A percentile compares a stretch with the other conserved stretches of the same genome.
phyloP scores from a whole-genome alignment of 2,113 vertebrate species.

The Trichechus manatus region DNA sequence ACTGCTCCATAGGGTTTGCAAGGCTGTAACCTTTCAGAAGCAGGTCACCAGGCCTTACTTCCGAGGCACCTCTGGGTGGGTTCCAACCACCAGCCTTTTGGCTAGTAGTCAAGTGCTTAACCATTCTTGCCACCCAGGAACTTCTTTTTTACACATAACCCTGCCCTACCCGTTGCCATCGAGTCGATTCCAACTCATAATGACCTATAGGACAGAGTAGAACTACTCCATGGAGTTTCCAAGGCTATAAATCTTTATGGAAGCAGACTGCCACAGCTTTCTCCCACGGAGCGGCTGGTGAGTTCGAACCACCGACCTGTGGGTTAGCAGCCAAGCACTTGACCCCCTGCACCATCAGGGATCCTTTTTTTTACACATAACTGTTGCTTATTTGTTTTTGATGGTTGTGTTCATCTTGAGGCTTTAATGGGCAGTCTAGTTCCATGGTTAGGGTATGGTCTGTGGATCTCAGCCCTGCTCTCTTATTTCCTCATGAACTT shows the following conservation, averaged over 20 bases:
- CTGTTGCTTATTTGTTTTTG: background rate
- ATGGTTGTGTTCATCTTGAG: background rate
- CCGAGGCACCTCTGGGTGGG: no score
- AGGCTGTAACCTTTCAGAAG: no score
- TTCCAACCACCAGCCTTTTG: no score
- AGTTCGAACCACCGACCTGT: background rate
- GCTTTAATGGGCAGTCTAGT: background rate
- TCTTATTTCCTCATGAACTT: background rate
- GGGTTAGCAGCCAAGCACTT: background rate
- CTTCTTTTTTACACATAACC: no score
- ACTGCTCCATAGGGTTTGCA: no score
- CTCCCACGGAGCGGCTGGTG: background rate
- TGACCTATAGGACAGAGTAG: background rate
- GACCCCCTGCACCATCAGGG: background rate
- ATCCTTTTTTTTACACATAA: background rate
- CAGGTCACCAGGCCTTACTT: no score
- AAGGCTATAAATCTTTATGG: background rate
- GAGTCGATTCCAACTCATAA: background rate
- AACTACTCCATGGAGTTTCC: background rate
- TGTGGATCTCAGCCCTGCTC: background rate
- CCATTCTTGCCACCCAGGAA: no score
- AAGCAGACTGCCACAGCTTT: background rate
- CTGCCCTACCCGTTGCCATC: no score
- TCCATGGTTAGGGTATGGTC: background rate
- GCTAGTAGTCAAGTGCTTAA: no score